Base-by-base conservation (phyloP, 2,888 invertebrate genomes). In the Anticlea derivata region DNA sequence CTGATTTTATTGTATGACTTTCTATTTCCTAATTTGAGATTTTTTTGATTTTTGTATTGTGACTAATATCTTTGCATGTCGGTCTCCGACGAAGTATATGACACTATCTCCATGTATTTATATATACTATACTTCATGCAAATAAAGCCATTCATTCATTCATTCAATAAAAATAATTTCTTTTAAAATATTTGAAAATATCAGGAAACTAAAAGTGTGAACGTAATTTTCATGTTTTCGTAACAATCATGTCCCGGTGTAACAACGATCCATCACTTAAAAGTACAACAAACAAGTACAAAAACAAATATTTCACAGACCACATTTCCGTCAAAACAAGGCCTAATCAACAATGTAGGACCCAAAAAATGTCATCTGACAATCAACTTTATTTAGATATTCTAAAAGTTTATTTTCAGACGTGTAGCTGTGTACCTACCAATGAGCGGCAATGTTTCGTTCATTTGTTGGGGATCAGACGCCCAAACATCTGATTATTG, bases 301-400 rank as follows among this genome's bases (percentile, higher is more conserved):
- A 50, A 61, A 51, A 49, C 53, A 55, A 46, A 60, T 52, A 44
- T 41, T 60, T 61, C 58, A 75, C 75, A 72, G 72, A 75, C 74
- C 75, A n/a, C n/a, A 71, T 53, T 58, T 55, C 39, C 56, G 72
- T 76, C 75, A 79, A 70, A 81, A 80, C 80, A 78, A 65, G 78
- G 79, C 73, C 78, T 79, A 81, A 84, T 83, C 82, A 81, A 70
- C 66, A 68, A 60, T 60, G 54, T 61, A 58, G 60, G 63, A 53
- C 48, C 11, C 55, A 60, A 63, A 66, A 70, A 53, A 37, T 22
- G 13, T 3, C 13, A 40, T 30, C 17, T 20, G n/a, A 40, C 24
- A 26, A 47, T 50, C 17, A 37, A 47, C 39, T 22, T 58, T 49
- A 38, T 39, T 26, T 33, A n/a, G 12, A n/a, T 7, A n/a, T 17